Percentiles rank a stretch among this genome's conserved stretches.
phyloP scores from a whole-genome alignment of 2,113 vertebrate species.

The Paradoxurus hermaphroditus region DNA sequence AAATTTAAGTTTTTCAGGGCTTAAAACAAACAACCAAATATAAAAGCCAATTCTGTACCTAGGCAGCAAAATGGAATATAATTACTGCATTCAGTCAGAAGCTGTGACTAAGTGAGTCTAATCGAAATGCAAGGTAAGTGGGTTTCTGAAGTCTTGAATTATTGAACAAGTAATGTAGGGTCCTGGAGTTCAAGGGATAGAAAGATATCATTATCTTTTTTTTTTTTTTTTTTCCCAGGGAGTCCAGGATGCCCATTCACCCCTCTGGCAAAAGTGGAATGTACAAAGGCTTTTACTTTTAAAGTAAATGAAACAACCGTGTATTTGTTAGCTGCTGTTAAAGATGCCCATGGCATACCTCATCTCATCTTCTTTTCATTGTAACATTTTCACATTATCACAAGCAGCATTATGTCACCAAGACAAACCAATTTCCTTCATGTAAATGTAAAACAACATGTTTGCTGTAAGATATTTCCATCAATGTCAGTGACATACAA shows the following conservation, averaged over 20 bases:
- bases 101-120: constrained; percentile 28
- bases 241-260: background rate
- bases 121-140: constrained; percentile 33
- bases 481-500: constrained; percentile 61
- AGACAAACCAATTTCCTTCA: constrained; percentile 56
- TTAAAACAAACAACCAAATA: constrained; percentile 52
- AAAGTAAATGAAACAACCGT: constrained; percentile 3
- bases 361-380: constrained; percentile 11
- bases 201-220: background rate
- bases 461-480: constrained; percentile 58
- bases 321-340: background rate
- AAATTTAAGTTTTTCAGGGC: constrained; percentile 25
- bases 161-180: constrained; percentile 45
- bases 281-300: constrained; percentile 35
- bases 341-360: background rate
- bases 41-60: constrained; percentile 24
- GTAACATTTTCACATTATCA: constrained; percentile 49
- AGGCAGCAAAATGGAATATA: constrained; percentile 42
- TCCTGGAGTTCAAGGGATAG: background rate
- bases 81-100: constrained; percentile 45
- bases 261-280: constrained; percentile 43
- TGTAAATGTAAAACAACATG: constrained; percentile 63
- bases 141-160: constrained; percentile 51
- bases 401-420: constrained; percentile 51
- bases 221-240: background rate